A percentile compares a stretch with the other conserved stretches of the same genome.
Evolutionary conservation across 2,888 invertebrate species (phyloP).

Genomic region (Stenodema calcarata): DNA sequence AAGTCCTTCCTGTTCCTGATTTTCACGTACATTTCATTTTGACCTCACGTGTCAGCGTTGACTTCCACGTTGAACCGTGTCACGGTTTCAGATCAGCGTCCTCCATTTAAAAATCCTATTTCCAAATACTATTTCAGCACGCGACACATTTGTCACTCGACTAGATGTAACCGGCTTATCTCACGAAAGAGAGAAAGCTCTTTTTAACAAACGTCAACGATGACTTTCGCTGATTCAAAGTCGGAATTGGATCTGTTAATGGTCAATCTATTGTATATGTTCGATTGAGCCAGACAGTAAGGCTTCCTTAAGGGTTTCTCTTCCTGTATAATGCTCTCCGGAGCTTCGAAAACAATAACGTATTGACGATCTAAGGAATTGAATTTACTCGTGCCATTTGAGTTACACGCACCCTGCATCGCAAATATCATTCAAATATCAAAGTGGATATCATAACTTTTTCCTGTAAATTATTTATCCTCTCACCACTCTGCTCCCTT

Average conservation of each 20-base stretch:
- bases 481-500: no score
- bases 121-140: neutral
- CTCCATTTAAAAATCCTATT: neutral
- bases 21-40: no score
- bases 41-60: no score
- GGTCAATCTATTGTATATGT: neutral
- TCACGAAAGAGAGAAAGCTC: neutral
- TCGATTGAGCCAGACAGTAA: neutral
- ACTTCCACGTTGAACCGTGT: no score
- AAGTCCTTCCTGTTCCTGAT: no score
- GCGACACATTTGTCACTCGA: neutral
- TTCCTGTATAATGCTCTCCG: neutral
- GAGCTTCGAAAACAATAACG: neutral
- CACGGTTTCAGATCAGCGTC: no score
- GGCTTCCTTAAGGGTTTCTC: neutral
- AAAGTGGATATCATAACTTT: no score
- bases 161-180: neutral
- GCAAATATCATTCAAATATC: no score
- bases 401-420: no score
- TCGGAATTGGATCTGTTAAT: neutral
- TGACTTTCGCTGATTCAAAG: neutral
- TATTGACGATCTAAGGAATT: neutral
- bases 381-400: no score
- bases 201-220: neutral
- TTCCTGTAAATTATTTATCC: no score